phyloP scores from a whole-genome alignment of 2,888 invertebrate species.

The Galeopsomyia nigrocyanea region DNA sequence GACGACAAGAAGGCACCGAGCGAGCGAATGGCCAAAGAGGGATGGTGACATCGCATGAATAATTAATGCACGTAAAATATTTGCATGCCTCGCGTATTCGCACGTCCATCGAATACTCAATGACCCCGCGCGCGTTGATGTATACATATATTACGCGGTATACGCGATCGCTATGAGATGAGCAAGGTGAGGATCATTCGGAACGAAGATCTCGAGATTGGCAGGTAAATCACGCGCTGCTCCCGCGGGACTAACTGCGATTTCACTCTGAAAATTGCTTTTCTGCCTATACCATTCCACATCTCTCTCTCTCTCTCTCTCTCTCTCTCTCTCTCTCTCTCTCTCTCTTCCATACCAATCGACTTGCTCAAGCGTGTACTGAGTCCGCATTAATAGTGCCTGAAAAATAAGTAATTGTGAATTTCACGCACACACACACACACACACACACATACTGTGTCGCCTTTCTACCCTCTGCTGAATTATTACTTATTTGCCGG shows the following conservation, averaged over 20 bases:
- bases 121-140: constrained; percentile 22
- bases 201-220: constrained; percentile 16
- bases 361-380: too few relatives aligned
- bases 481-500: constrained; percentile 1
- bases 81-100: constrained; percentile 47
- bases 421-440: too few relatives aligned
- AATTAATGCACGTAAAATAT: constrained; percentile 50
- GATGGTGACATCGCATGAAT: constrained; percentile 48
- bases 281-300: too few relatives aligned
- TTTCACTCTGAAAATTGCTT: constrained; percentile 26
- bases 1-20: background rate
- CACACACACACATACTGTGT: too few relatives aligned
- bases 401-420: background rate
- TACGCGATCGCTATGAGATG: too few relatives aligned
- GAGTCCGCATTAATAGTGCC: constrained; percentile 7
- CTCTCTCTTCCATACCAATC: too few relatives aligned
- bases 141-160: too few relatives aligned
- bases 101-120: constrained; percentile 46
- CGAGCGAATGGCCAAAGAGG: constrained; percentile 24
- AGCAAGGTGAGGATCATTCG: background rate
- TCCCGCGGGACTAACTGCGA: constrained; percentile 20
- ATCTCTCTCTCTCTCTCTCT: too few relatives aligned
- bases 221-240: constrained; percentile 29
- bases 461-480: background rate
- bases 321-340: too few relatives aligned